Percentiles rank a stretch among this genome's conserved stretches.
Evolutionary conservation across 1,140 invertebrate genomes (phyloP).

Genomic region (Neotoxoptera formosana): DNA sequence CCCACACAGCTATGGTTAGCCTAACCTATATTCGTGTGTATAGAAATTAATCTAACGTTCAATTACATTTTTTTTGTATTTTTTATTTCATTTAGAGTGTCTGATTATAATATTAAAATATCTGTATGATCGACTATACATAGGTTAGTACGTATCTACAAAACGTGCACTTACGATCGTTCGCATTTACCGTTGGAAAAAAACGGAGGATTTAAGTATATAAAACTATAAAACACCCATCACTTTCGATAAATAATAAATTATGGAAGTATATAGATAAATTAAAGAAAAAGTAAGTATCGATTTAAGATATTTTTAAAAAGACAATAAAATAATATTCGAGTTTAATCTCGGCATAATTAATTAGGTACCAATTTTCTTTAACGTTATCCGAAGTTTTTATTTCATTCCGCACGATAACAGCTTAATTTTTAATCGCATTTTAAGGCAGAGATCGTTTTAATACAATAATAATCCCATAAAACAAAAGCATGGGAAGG

Average conservation of each 20-base stretch:
- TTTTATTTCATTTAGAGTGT: neutral
- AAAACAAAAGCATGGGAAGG: constrained; percentile 53
- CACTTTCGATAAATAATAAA: neutral
- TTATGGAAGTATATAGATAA: neutral
- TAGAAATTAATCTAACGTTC: neutral
- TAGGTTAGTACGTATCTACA: neutral
- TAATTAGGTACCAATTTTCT: constrained; percentile 33
- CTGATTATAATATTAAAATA: neutral
- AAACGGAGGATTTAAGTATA: neutral
- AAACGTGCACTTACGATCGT: neutral
- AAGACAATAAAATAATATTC: constrained; percentile 29
- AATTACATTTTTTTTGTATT: neutral
- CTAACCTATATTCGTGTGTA: neutral
- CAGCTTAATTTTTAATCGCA: constrained; percentile 57
- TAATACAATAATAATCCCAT: constrained; percentile 56
- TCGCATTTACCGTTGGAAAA: neutral
- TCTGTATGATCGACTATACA: neutral
- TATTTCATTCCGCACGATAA: constrained; percentile 31
- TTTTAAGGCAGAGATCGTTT: constrained; percentile 57
- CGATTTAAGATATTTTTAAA: constrained; percentile 4
- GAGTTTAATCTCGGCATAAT: constrained; percentile 33
- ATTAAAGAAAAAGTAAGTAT: neutral
- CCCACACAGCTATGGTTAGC: too few relatives aligned
- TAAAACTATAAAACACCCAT: neutral
- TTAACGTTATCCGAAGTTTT: neutral